A percentile compares a stretch with the other conserved stretches of the same genome.
Evolutionary conservation across 2,888 invertebrate genomes (phyloP).

Genomic region (Epinotia bilunana): DNA sequence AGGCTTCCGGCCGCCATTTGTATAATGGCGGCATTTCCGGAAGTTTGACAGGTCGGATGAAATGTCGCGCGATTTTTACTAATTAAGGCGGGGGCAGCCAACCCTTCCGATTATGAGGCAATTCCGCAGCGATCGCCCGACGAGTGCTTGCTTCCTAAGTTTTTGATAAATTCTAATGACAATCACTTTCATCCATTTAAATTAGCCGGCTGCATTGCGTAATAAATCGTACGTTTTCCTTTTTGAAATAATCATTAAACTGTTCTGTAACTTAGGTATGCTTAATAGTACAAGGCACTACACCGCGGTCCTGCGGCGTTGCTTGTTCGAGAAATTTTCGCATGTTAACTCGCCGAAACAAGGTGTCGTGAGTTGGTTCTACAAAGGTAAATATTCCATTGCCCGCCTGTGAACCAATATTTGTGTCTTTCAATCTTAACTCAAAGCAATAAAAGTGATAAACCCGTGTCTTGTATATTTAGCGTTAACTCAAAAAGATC

Average conservation of each 20-base stretch:
- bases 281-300: background rate
- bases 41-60: constrained; percentile 80
- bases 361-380: background rate
- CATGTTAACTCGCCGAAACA: background rate
- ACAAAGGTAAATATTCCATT: no score
- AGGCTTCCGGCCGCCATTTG: constrained; percentile 67
- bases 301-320: background rate
- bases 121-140: constrained; percentile 46
- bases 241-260: background rate
- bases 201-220: background rate
- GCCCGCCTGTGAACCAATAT: no score
- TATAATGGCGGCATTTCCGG: constrained; percentile 68
- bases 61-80: constrained; percentile 82
- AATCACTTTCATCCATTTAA: constrained; percentile 39
- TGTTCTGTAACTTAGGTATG: background rate
- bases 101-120: constrained; percentile 52
- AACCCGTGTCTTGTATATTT: no score
- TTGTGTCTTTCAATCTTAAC: no score
- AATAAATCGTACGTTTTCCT: background rate
- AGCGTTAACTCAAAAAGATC: background rate
- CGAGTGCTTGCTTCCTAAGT: constrained; percentile 47
- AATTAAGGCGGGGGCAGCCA: constrained; percentile 65
- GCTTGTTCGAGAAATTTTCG: background rate
- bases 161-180: constrained; percentile 44
- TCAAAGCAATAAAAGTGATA: no score